These are phyloP conservation scores for Norana najaformis DNA, from an alignment of 2,888 invertebrate genomes.

Conservation along the genomic window DNA sequence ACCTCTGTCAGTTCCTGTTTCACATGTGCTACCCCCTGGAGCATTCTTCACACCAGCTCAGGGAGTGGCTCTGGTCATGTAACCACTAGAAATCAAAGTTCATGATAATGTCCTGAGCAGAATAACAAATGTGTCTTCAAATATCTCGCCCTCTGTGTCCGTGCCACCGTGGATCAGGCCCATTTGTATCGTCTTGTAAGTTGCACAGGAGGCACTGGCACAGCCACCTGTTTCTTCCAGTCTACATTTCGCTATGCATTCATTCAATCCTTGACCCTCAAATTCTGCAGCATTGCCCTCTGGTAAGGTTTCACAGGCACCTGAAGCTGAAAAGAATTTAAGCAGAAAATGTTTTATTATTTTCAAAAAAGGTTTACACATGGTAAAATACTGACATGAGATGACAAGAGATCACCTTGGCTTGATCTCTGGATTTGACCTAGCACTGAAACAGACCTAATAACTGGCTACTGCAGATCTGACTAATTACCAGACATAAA, in stretches of 20 bases:
- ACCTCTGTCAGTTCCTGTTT: background rate
- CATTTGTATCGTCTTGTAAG: slow-evolving; percentile 39
- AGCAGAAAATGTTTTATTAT: background rate
- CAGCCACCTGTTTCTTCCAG: background rate
- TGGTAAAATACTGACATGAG: background rate
- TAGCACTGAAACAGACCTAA: background rate
- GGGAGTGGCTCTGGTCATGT: background rate
- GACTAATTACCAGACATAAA: background rate
- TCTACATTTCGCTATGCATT: background rate
- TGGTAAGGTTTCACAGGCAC: background rate
- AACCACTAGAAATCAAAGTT: background rate
- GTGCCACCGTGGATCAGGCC: slow-evolving; percentile 54
- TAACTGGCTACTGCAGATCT: background rate
- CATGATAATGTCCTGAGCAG: slow-evolving; percentile 33
- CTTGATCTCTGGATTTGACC: background rate
- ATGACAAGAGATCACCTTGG: background rate
- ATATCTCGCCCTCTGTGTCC: slow-evolving; percentile 62
- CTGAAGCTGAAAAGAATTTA: background rate
- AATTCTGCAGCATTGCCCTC: background rate
- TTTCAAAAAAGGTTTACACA: background rate
- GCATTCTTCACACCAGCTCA: background rate
- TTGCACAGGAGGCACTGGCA: background rate
- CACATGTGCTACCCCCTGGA: background rate
- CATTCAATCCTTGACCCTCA: background rate
- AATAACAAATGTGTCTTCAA: slow-evolving; percentile 58